phyloP scores from a whole-genome alignment of 2,113 vertebrate genomes.

The Engystomops pustulosus region DNA sequence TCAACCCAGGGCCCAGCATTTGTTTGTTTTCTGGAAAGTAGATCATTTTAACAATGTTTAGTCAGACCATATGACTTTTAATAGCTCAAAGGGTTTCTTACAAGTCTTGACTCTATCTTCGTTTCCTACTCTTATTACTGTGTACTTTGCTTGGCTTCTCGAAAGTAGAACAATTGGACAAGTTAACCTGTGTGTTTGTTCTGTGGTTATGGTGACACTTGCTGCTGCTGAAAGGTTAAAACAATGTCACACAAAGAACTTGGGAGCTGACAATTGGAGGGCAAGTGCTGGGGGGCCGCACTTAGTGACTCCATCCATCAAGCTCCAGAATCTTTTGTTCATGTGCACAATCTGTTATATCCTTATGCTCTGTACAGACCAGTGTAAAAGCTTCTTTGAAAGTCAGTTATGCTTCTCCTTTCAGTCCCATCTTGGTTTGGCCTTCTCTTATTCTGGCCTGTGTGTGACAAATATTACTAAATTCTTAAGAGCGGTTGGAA shows the following conservation, averaged over 20 bases:
- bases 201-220: conserved; percentile 32
- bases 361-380: not conserved
- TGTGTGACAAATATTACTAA: not conserved
- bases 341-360: conserved; percentile 21
- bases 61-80: not conserved
- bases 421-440: not conserved
- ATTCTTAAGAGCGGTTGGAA: not conserved
- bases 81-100: not conserved
- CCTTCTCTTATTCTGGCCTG: not conserved
- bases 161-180: not conserved
- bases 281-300: conserved; percentile 47
- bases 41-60: not conserved
- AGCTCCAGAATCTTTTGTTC: conserved; percentile 38
- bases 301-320: conserved; percentile 53
- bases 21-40: too few species aligned
- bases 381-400: not conserved
- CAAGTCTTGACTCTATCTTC: not conserved
- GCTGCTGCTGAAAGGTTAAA: conserved; percentile 9
- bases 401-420: not conserved
- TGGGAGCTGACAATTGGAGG: not conserved
- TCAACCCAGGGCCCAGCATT: too few species aligned
- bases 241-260: conserved; percentile 4
- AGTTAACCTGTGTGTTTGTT: conserved; percentile 18
- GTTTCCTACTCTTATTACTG: not conserved
- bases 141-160: not conserved